Percentiles rank a stretch among this genome's conserved stretches.
phyloP scores from a whole-genome alignment of 1,140 invertebrate genomes.

The Dendroctonus valens region DNA sequence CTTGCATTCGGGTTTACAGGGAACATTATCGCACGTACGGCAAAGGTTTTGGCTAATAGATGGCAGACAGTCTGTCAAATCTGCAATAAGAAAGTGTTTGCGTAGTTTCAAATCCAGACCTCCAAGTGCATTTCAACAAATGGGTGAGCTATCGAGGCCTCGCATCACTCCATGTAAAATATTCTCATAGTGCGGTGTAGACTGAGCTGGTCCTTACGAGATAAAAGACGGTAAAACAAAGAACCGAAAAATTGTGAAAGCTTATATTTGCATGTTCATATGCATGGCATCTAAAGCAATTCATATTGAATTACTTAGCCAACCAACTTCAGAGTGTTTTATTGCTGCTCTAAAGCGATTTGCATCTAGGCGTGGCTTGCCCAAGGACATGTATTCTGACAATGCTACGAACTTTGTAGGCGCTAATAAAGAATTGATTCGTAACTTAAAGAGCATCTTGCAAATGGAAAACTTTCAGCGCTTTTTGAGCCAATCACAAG shows the following conservation, averaged over 20 bases:
- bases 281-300: too few species aligned
- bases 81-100: conserved; percentile 34
- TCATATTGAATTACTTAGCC: too few species aligned
- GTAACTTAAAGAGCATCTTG: too few species aligned
- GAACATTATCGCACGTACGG: conserved; percentile 2
- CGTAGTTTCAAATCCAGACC: conserved; percentile 17
- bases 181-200: conserved; percentile 44
- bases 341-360: too few species aligned
- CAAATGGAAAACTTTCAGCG: too few species aligned
- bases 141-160: conserved; percentile 46
- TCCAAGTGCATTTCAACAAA: conserved; percentile 31
- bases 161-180: conserved; percentile 36
- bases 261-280: too few species aligned
- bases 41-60: conserved; percentile 36
- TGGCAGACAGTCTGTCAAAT: conserved; percentile 33
- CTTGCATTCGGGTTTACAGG: conserved; percentile 29
- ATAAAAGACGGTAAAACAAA: conserved; percentile 33
- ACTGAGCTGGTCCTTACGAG: conserved; percentile 44
- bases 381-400: too few species aligned
- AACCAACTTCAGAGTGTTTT: too few species aligned
- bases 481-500: conserved; percentile 10
- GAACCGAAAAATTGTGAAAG: too few species aligned
- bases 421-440: too few species aligned
- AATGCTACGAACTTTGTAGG: too few species aligned
- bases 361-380: too few species aligned